phyloP scores from a whole-genome alignment of 2,888 invertebrate species.

The Dione vanillae region DNA sequence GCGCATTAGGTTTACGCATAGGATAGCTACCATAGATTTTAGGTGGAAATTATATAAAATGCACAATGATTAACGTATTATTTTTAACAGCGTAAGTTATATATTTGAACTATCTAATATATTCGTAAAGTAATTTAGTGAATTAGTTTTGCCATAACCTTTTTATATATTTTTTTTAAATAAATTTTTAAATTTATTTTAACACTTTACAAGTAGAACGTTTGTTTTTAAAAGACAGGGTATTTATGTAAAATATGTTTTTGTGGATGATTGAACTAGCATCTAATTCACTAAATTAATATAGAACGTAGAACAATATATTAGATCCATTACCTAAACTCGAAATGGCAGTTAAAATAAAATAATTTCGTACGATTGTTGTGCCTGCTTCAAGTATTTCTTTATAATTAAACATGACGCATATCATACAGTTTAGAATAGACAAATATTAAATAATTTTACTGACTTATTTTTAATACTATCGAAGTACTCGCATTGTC shows the following conservation, averaged over 20 bases:
- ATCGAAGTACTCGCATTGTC: conserved; percentile 33
- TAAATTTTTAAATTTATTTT: conserved; percentile 20
- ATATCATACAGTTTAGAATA: conserved; percentile 55
- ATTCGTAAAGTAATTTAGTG: conserved; percentile 21
- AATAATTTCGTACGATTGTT: conserved; percentile 35
- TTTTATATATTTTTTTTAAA: conserved; percentile 6
- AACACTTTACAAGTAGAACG: conserved; percentile 11
- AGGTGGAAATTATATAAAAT: conserved; percentile 65
- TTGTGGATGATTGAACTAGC: conserved; percentile 8
- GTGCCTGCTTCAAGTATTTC: conserved; percentile 31
- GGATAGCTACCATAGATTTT: conserved; percentile 64
- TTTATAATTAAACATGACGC: conserved; percentile 40
- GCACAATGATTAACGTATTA: conserved; percentile 66
- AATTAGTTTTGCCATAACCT: conserved; percentile 17
- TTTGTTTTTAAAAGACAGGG: conserved; percentile 28
- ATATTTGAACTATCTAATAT: conserved; percentile 8
- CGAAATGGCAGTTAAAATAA: conserved; percentile 16
- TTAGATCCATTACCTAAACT: conserved; percentile 29
- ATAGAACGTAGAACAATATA: conserved; percentile 17
- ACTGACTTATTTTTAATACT: conserved; percentile 46
- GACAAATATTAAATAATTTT: conserved; percentile 59
- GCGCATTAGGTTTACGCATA: conserved; percentile 66
- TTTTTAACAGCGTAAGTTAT: conserved; percentile 23
- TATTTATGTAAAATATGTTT: conserved; percentile 25
- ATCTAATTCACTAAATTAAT: conserved; percentile 30